A percentile compares a stretch with the other conserved stretches of the same genome.
Conservation (phyloP, 53 echinoderm and acorn worm genomes). For the Paracentrotus lividus region DNA sequence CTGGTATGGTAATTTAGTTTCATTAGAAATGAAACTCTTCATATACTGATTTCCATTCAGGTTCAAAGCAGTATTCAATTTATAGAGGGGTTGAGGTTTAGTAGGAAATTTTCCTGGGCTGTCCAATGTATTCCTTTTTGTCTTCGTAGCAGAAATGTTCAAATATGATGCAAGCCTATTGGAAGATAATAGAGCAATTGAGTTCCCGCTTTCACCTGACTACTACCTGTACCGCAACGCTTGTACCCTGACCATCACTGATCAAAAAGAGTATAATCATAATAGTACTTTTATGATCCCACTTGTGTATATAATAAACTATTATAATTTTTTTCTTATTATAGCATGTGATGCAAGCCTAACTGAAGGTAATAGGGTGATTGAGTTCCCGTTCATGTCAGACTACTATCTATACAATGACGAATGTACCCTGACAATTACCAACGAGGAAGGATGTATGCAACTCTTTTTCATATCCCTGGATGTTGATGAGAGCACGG, state of each 20-base stretch:
- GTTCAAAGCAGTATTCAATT: no score
- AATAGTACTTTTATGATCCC: no score
- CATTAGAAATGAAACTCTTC: no score
- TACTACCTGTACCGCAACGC: slow-evolving; percentile 70
- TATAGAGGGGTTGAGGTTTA: no score
- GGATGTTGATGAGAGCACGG: slow-evolving; percentile 45
- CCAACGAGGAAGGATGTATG: slow-evolving; percentile 82
- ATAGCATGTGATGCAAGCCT: slow-evolving; percentile 68
- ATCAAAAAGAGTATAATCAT: no score
- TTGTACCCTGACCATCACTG: slow-evolving; percentile 83
- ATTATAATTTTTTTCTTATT: no score
- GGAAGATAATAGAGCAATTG: background rate
- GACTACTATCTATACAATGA: slow-evolving; percentile 68
- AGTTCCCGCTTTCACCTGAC: background rate
- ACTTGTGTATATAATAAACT: no score
- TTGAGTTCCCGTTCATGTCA: background rate
- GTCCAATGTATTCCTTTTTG: no score
- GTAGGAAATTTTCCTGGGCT: no score
- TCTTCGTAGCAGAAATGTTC: no score
- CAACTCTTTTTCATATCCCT: slow-evolving; percentile 69
- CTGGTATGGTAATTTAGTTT: no score
- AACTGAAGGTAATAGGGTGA: background rate
- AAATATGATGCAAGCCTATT: slow-evolving; percentile 61
- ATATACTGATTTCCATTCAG: no score
- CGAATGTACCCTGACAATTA: slow-evolving; percentile 82